Percentiles rank a stretch among this genome's conserved stretches.
phyloP scores from a whole-genome alignment of 2,113 vertebrate genomes.

The Hemibagrus wyckioides region DNA sequence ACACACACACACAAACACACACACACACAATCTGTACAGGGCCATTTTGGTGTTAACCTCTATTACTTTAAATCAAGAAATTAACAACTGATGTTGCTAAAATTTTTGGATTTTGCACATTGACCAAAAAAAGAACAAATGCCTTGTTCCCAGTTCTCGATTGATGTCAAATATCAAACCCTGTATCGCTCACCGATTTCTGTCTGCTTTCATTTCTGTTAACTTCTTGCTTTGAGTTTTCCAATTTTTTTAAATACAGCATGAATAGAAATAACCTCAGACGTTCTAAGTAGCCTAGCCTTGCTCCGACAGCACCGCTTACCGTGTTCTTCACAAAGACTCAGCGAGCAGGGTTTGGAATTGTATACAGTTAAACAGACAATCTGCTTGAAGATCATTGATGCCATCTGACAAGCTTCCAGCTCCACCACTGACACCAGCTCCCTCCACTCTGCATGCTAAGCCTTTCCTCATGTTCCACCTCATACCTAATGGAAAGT shows the following conservation, averaged over 20 bases:
- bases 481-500: conserved; percentile 68
- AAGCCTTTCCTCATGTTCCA: conserved; percentile 62
- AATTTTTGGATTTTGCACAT: neutral
- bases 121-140: neutral
- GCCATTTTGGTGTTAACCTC: neutral
- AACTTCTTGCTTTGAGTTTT: too few species aligned
- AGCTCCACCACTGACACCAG: conserved; percentile 59
- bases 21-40: neutral
- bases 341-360: conserved; percentile 38
- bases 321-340: neutral
- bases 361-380: conserved; percentile 55
- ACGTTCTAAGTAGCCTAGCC: neutral
- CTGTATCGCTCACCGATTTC: neutral
- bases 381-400: conserved; percentile 58
- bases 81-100: neutral
- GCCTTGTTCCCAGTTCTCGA: neutral
- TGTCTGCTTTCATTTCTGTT: neutral
- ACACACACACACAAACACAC: neutral
- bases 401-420: conserved; percentile 62
- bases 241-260: neutral
- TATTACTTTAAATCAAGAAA: neutral
- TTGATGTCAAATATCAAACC: neutral
- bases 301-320: neutral
- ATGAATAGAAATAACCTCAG: conserved; percentile 9
- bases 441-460: conserved; percentile 47